Base-by-base conservation (phyloP, 2,888 invertebrate genomes). In the Anorthoa munda region DNA sequence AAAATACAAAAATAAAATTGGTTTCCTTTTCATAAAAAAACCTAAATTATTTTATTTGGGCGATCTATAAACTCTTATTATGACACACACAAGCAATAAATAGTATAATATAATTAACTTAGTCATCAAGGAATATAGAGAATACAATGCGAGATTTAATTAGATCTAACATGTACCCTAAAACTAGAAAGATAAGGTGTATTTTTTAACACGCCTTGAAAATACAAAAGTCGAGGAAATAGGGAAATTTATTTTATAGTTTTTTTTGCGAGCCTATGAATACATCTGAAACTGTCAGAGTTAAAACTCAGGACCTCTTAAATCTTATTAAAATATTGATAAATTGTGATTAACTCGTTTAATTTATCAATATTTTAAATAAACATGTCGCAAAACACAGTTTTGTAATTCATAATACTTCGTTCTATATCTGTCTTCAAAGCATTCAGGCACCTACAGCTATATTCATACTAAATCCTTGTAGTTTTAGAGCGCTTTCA, bases 81-180 rank as follows among this genome's bases (percentile, higher is more conserved):
- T 26, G 18, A 63, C 61, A 72, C 55, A 71, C 31, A 50, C 60
- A 71, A 61, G 64, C 56, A 66, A 66, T 66, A 61, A 26, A 72
- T 68, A 69, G 17, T 50, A 58, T 56, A 51, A 68, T 59, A 56
- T 71, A 59, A 50, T 66, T 55, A 60, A 64, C 68, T 76, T 74
- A 45, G n/a, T 60, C 75, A 73, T 21, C 65, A 67, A 67, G 61
- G 56, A 56, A 60, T 68, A 81, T 69, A 66, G 31, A 69, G 66
- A 74, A 71, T 79, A 72, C 58, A 66, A 76, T 76, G 72, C 73
- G 67, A 72, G 66, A 76, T 77, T 81, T 66, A 76, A 81, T 76
- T 72, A 77, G 72, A 63, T 66, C 45, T 58, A 11, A 61, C 26
- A 46, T 18, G 46, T 64, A 66, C 60, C 26, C 12, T 48, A 45